Evolutionary conservation across 2,113 vertebrate genomes (phyloP).

Genomic region (Paradoxurus hermaphroditus): DNA sequence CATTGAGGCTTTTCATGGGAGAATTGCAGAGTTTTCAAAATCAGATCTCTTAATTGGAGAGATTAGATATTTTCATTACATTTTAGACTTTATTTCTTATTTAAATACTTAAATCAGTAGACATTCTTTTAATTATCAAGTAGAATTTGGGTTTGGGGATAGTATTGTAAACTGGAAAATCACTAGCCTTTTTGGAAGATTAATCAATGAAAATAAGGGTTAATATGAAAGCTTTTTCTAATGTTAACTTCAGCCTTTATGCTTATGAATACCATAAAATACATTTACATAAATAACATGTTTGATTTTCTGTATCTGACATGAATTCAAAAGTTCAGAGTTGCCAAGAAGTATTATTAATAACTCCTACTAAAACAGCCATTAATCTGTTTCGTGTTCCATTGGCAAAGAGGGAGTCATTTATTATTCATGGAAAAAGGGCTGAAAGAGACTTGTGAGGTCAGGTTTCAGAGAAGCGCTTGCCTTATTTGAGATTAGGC

Average conservation of each 20-base stretch:
- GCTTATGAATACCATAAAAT: background rate
- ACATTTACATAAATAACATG: background rate
- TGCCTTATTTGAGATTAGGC: background rate
- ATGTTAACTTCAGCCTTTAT: background rate
- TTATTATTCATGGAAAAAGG: constrained; percentile 58
- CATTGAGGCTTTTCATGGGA: background rate
- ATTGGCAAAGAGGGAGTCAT: constrained; percentile 39
- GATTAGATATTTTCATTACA: background rate
- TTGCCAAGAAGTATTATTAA: constrained; percentile 49
- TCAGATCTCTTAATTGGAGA: background rate
- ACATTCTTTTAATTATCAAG: constrained; percentile 23
- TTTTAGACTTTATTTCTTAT: constrained; percentile 15
- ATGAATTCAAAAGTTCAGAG: constrained; percentile 47
- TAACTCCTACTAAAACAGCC: constrained; percentile 16
- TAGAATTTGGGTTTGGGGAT: background rate
- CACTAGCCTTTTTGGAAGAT: background rate
- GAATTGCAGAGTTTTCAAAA: background rate
- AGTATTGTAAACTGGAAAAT: constrained; percentile 38
- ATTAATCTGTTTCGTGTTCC: background rate
- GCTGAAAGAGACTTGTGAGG: background rate
- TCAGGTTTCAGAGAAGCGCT: constrained; percentile 6
- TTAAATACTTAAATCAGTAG: constrained; percentile 14
- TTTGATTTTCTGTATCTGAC: constrained; percentile 47
- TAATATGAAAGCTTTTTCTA: constrained; percentile 39
- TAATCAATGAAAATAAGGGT: constrained; percentile 42